These are phyloP conservation scores for Cheilosia urbana DNA, from an alignment of 2,888 invertebrate genomes.

Conservation along the genomic window DNA sequence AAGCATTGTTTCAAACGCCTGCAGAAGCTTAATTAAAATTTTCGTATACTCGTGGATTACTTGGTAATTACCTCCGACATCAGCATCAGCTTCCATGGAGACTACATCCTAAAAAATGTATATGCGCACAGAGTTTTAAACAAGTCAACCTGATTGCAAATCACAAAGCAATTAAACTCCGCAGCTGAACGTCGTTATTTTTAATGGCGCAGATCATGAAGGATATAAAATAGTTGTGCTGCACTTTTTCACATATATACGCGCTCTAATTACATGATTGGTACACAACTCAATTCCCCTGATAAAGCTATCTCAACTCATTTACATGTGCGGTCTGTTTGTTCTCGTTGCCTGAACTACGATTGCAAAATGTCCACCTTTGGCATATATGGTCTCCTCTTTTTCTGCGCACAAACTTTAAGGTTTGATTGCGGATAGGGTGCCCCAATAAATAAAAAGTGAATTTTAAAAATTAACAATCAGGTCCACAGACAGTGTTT, in stretches of 20 bases:
- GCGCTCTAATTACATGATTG: background rate
- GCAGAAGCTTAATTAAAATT: no score
- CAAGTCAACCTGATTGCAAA: constrained; percentile 28
- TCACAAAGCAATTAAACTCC: constrained; percentile 28
- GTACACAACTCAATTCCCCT: background rate
- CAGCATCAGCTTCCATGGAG: background rate
- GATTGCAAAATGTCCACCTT: background rate
- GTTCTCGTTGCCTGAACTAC: background rate
- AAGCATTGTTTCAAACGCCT: no score
- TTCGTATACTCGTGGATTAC: background rate
- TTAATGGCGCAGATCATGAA: constrained; percentile 11
- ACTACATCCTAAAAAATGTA: background rate
- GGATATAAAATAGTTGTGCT: constrained; percentile 2
- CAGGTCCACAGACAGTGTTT: no score
- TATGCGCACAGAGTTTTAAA: background rate
- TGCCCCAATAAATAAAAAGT: no score
- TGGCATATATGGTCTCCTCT: background rate
- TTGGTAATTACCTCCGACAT: background rate
- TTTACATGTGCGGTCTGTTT: background rate
- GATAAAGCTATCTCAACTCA: background rate
- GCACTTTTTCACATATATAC: background rate
- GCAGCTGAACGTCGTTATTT: constrained; percentile 6
- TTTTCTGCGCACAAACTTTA: background rate
- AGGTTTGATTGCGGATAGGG: no score
- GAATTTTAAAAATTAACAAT: no score